A percentile compares a stretch with the other conserved stretches of the same genome.
Conservation (phyloP, 2,113 vertebrate genomes). For the Anguilla rostrata region DNA sequence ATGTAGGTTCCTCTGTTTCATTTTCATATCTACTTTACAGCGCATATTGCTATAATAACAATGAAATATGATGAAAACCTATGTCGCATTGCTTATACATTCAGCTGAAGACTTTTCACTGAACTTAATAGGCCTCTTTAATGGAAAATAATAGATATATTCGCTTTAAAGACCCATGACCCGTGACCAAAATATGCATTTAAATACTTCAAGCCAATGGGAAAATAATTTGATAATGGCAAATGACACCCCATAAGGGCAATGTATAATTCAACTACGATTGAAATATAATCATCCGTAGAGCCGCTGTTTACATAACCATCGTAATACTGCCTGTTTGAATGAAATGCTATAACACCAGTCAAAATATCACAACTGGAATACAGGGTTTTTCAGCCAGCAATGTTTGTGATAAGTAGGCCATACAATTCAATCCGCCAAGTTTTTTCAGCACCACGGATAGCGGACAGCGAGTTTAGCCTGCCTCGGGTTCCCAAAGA, state of each 20-base stretch:
- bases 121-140: background rate
- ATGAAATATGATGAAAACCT: background rate
- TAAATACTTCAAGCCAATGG: background rate
- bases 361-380: background rate
- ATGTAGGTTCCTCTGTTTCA: background rate
- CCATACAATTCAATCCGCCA: background rate
- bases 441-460: constrained; percentile 23
- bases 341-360: background rate
- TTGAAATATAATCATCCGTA: background rate
- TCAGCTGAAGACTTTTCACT: background rate
- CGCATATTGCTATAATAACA: background rate
- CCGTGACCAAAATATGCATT: background rate
- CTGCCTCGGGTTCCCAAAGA: background rate
- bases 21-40: background rate
- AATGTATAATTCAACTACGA: background rate
- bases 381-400: background rate
- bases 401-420: background rate
- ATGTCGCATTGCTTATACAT: background rate
- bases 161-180: background rate
- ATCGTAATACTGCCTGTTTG: background rate
- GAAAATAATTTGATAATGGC: no score
- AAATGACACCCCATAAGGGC: background rate
- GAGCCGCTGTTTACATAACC: background rate
- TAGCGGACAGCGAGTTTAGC: background rate
- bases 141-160: background rate